phyloP scores from a whole-genome alignment of 2,888 invertebrate species.

The Drosophila borborema region DNA sequence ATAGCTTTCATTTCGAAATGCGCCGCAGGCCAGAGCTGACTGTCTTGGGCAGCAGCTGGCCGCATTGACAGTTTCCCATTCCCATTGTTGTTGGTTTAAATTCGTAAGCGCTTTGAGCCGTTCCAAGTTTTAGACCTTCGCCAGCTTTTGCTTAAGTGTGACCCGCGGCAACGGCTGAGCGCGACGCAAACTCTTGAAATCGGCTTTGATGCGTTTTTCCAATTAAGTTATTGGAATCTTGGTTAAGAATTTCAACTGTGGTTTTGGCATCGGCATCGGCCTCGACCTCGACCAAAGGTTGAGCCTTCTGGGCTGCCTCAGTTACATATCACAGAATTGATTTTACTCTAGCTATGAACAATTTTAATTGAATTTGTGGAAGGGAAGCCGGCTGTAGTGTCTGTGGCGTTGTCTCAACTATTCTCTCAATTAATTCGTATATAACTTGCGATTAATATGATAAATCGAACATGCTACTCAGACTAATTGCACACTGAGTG shows the following conservation, averaged over 20 bases:
- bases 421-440: conserved; percentile 3
- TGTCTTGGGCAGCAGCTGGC: conserved; percentile 19
- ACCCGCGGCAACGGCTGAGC: conserved; percentile 27
- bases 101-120: conserved; percentile 28
- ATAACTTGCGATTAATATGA: background rate
- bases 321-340: conserved; percentile 48
- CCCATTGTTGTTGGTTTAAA: conserved; percentile 14
- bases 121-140: conserved; percentile 37
- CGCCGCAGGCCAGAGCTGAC: conserved; percentile 17
- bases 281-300: background rate
- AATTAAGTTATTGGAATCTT: conserved; percentile 64
- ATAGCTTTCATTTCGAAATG: conserved; percentile 56
- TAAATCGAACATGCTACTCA: background rate
- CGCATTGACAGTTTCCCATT: conserved; percentile 33
- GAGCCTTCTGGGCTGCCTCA: conserved; percentile 9
- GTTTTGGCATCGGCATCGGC: conserved; percentile 13
- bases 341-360: conserved; percentile 37
- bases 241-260: conserved; percentile 48
- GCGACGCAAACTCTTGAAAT: conserved; percentile 21
- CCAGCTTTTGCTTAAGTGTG: conserved; percentile 39
- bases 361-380: conserved; percentile 67
- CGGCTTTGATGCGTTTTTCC: conserved; percentile 64
- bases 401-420: background rate
- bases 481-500: conserved; percentile 1
- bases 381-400: conserved; percentile 27